Evolutionary conservation across 2,113 vertebrate genomes (phyloP).

Genomic region (Anguilla japonica): DNA sequence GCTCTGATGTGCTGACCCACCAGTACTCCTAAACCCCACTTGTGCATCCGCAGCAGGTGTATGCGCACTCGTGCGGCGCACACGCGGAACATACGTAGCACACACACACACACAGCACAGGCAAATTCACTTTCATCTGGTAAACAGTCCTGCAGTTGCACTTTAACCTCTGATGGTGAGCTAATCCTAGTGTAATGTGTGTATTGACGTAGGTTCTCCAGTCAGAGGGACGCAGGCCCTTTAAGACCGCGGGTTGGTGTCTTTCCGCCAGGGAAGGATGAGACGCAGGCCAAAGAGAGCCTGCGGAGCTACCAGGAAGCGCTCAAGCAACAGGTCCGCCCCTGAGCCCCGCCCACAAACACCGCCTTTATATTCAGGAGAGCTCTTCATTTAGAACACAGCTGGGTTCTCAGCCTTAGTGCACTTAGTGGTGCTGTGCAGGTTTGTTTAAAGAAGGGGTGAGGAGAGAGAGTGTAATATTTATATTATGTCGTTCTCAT

Average conservation of each 20-base stretch:
- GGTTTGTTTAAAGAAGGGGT: too few relatives aligned
- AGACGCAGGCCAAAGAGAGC: slow-evolving; percentile 62
- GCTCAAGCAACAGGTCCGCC: slow-evolving; percentile 81
- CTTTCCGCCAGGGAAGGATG: slow-evolving; percentile 68
- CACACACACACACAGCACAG: not conserved
- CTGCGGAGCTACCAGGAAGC: slow-evolving; percentile 78
- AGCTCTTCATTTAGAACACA: too few relatives aligned
- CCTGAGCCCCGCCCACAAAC: not conserved
- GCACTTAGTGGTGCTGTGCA: too few relatives aligned
- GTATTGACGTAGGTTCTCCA: slow-evolving; percentile 46
- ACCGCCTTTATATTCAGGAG: not conserved
- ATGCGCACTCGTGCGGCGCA: too few relatives aligned
- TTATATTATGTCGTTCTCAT: not conserved
- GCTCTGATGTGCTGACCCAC: not conserved
- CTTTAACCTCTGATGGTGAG: not conserved
- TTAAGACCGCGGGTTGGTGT: slow-evolving; percentile 48
- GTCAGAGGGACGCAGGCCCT: slow-evolving; percentile 49
- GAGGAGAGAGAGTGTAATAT: too few relatives aligned
- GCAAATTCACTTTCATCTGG: too few relatives aligned
- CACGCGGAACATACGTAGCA: too few relatives aligned
- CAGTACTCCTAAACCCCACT: not conserved
- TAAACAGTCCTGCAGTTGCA: too few relatives aligned
- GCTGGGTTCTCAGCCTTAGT: too few relatives aligned
- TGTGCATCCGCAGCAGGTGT: too few relatives aligned
- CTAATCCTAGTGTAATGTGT: not conserved